Conservation (phyloP, 2,888 invertebrate species). For the Orthonevra nobilis region DNA sequence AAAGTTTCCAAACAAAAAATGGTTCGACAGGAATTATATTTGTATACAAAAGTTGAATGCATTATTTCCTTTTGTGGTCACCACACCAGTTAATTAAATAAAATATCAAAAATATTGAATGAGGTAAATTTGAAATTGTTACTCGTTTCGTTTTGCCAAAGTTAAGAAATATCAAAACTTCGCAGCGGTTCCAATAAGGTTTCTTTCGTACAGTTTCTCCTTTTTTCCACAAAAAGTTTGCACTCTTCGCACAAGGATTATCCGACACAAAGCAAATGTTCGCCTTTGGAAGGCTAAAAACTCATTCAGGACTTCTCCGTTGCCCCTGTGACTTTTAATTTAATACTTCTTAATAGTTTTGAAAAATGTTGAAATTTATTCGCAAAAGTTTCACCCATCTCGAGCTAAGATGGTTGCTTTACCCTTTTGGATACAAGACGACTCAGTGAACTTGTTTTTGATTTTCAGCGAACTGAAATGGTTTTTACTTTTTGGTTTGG, state of each 20-base stretch:
- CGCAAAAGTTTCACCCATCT: neutral
- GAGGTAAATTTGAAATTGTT: no score
- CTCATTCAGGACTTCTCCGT: neutral
- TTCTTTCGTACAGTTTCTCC: no score
- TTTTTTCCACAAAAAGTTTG: neutral
- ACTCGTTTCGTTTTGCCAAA: no score
- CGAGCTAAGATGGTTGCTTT: neutral
- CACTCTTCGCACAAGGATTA: neutral
- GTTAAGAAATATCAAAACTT: no score
- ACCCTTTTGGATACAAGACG: neutral
- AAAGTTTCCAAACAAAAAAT: no score
- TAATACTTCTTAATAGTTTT: neutral
- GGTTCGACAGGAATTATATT: no score
- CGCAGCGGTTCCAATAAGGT: no score
- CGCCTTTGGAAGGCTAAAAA: neutral
- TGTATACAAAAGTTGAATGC: no score
- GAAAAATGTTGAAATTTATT: conserved; percentile 13
- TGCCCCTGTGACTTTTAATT: neutral
- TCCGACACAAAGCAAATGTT: neutral
- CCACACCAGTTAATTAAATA: no score
- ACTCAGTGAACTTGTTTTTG: neutral
- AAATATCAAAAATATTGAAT: no score
- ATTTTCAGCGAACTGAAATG: neutral
- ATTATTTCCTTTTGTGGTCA: no score
- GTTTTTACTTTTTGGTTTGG: no score